Evolutionary conservation across 2,113 vertebrate genomes (phyloP).

Genomic region (Piprites chloris): DNA sequence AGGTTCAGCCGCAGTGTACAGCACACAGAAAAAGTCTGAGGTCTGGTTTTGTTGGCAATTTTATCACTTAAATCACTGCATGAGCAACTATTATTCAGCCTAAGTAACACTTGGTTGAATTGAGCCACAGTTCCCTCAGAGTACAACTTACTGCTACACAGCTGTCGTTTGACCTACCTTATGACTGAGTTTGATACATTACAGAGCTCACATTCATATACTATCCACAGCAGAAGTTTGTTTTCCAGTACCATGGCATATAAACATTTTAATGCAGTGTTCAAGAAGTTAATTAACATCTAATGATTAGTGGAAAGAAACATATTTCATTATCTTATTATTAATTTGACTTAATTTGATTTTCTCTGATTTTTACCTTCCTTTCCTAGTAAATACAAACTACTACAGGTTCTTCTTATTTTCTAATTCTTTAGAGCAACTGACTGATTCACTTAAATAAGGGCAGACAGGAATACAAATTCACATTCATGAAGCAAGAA

Average conservation of each 20-base stretch:
- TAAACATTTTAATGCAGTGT: background rate
- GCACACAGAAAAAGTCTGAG: background rate
- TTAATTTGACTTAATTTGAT: background rate
- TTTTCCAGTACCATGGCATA: background rate
- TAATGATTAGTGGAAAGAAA: background rate
- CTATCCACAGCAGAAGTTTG: background rate
- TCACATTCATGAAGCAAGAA: background rate
- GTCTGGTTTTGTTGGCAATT: background rate
- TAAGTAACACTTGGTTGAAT: background rate
- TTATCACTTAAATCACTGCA: background rate
- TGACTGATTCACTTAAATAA: background rate
- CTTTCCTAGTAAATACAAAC: background rate
- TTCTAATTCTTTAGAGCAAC: background rate
- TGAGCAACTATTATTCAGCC: background rate
- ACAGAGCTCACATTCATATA: background rate
- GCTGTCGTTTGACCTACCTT: background rate
- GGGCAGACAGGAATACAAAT: background rate
- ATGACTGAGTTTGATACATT: background rate
- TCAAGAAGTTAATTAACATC: background rate
- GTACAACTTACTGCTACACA: background rate
- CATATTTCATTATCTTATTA: background rate
- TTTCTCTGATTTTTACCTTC: background rate
- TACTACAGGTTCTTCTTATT: background rate
- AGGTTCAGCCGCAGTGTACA: background rate
- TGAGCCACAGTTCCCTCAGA: background rate